Base-by-base conservation (phyloP, 2,797 vertebrate genomes). In the Vireo griseus region DNA sequence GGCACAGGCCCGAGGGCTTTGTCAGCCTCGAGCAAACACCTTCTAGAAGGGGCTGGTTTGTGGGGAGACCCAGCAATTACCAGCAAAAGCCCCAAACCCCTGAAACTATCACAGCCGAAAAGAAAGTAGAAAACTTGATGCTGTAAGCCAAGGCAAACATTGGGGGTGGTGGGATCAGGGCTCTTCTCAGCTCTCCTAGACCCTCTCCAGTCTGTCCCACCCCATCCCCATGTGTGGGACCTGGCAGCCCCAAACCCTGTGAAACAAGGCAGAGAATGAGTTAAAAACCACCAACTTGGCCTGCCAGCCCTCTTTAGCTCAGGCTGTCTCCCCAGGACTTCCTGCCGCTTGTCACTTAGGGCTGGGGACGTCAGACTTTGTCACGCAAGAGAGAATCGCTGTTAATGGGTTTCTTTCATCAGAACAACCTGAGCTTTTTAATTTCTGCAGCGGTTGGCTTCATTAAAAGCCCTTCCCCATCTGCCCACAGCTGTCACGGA, bases 341-440 rank as follows among this genome's bases (percentile, higher is more conserved):
- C 95, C 95, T 97, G 96, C 90, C n/a, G 1, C 94, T 88, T 91
- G 94, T 96, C 91, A 92, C 96, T 86, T 75, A 3, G 47, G 59
- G 89, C 85, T n/a, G 25, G 82, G 89, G 92, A 94, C 79, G 73
- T 96, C 95, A 94, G 92, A 55, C 69, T 88, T 42, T 94, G 95
- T 96, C 95, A 96, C 79, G 92, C 94, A 96, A 96, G 95, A 97
- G 29, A 84, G 94, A 81, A 90, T 94, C 5, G 51, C 95, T 95
- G 35, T 91, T 96, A 94, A 94, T 94, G 91, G 91, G 79, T 92
- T 95, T 92, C 96, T 97, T 96, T 96, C 95, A 96, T 92, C 95
- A 94, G 94, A 96, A 95, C 91, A 26, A 92, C 95, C 95, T 94
- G 91, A 90, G 92, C 91, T 95, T 95, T 95, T 96, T 90, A 89